Evolutionary conservation across 2,888 invertebrate species (phyloP), one percentile per base, ranked within the genome.

Genomic region (Archaeoteleia sp.): DNA sequence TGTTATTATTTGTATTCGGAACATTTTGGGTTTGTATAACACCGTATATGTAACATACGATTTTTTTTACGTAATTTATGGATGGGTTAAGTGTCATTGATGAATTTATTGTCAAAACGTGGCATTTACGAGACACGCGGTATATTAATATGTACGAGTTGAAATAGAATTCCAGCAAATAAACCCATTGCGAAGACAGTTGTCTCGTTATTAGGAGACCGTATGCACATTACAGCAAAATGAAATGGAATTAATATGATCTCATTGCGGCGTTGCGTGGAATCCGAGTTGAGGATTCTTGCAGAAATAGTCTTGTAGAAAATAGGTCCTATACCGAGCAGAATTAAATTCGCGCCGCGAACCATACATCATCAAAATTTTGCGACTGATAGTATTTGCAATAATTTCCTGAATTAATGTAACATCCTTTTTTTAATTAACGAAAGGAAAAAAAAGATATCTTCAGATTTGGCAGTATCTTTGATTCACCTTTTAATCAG

Each of bases 221-320:
- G 39, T 34, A 54, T 42, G 49, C 63, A 14, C 55, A 39, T 55
- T 55, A 63, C 49, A 48, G 35, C 40, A 63, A 63, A 63, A 63
- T 63, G 55, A 55, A 63, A 55, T 63, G 63, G 55, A 63, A 63
- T 55, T 63, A 55, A 55, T 63, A 63, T 63, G 63, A 55, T 55
- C 55, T 63, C 63, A 63, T 62, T 62, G 62, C 49, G 62, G 62
- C 27, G 42, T 49, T 49, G 48, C 37, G 42, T 49, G 45, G 62
- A 62, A 62, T 62, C 34, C 54, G 12, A 48, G 53, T 8, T 7
- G 12, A 15, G 37, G 42, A 60, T 43, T 51, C 60, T 34, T 39
- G 40, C 27, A 13, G 32, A 46, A 61, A 53, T 61, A 61, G 45
- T 53, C 48, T 53, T 10, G 45, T 32, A 20, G 61, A 51, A 61